Evolutionary conservation across 2,888 invertebrate species (phyloP).

Genomic region (Cantharis lateralis): DNA sequence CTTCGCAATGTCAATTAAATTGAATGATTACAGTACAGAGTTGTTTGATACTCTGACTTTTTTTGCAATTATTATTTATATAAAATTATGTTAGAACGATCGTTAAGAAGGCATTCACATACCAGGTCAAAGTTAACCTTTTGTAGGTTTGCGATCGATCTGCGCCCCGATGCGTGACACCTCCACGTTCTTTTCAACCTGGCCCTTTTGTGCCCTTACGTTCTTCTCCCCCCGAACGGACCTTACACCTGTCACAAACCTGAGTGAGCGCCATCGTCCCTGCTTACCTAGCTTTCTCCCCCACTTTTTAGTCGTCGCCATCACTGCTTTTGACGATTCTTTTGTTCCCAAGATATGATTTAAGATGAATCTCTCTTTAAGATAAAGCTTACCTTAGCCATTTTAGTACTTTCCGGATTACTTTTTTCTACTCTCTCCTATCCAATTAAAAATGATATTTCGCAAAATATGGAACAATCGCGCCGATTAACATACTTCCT

Average conservation of each 20-base stretch:
- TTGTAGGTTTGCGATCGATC: slow-evolving; percentile 41
- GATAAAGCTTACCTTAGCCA: slow-evolving; percentile 4
- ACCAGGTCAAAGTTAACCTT: slow-evolving; percentile 31
- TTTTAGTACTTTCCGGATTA: slow-evolving; percentile 13
- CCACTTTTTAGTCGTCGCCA: slow-evolving; percentile 39
- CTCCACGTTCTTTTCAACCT: slow-evolving; percentile 41
- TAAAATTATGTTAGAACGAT: slow-evolving; percentile 8
- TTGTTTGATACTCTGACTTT: neutral
- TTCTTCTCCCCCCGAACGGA: slow-evolving; percentile 30
- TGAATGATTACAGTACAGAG: slow-evolving; percentile 22
- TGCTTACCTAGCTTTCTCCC: slow-evolving; percentile 35
- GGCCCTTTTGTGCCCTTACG: slow-evolving; percentile 30
- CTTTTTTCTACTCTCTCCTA: slow-evolving; percentile 10
- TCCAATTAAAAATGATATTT: neutral
- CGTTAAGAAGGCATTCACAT: slow-evolving; percentile 21
- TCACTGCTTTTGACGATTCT: slow-evolving; percentile 35
- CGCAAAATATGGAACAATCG: neutral
- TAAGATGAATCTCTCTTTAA: slow-evolving; percentile 25
- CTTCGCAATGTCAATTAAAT: slow-evolving; percentile 28
- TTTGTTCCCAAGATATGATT: slow-evolving; percentile 37
- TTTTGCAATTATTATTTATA: neutral
- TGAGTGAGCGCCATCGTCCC: slow-evolving; percentile 31
- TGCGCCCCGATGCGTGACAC: slow-evolving; percentile 46
- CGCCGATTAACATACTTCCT: neutral
- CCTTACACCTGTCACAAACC: slow-evolving; percentile 39